A percentile compares a stretch with the other conserved stretches of the same genome.
Evolutionary conservation across 2,797 vertebrate species (phyloP).

Genomic region (Eulemur albifrons): DNA sequence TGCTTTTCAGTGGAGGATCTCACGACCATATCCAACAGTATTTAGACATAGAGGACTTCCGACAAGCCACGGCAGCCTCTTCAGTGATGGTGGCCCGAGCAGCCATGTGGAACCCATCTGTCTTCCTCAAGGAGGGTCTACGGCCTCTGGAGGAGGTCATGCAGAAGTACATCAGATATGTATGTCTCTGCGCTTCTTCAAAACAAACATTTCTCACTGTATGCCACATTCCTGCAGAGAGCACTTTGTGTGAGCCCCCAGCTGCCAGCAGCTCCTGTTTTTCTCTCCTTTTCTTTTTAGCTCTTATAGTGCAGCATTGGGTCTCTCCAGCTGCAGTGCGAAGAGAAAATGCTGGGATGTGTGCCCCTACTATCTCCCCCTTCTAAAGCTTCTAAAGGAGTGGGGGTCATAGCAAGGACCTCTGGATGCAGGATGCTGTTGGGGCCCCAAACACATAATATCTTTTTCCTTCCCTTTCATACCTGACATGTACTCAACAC

Average conservation of each 20-base stretch:
- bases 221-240: not conserved
- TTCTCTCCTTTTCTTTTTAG: not conserved
- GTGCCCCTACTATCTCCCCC: not conserved
- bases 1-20: slow-evolving; percentile 87
- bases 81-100: slow-evolving; percentile 96
- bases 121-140: slow-evolving; percentile 90
- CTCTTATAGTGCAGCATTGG: not conserved
- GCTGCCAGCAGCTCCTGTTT: not conserved
- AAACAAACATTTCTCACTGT: not conserved
- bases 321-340: not conserved
- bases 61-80: slow-evolving; percentile 86
- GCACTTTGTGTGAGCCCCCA: not conserved
- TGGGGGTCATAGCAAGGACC: not conserved
- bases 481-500: not conserved
- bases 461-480: not conserved
- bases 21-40: slow-evolving; percentile 86
- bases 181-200: slow-evolving; percentile 77
- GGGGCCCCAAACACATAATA: not conserved
- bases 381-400: not conserved
- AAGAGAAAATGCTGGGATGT: not conserved
- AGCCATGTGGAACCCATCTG: slow-evolving; percentile 97
- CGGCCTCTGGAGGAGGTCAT: slow-evolving; percentile 91
- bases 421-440: not conserved
- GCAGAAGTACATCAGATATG: slow-evolving; percentile 94
- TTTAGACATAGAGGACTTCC: slow-evolving; percentile 84